Base-by-base conservation (phyloP, 2,797 vertebrate genomes). In the Ciconia nigra region DNA sequence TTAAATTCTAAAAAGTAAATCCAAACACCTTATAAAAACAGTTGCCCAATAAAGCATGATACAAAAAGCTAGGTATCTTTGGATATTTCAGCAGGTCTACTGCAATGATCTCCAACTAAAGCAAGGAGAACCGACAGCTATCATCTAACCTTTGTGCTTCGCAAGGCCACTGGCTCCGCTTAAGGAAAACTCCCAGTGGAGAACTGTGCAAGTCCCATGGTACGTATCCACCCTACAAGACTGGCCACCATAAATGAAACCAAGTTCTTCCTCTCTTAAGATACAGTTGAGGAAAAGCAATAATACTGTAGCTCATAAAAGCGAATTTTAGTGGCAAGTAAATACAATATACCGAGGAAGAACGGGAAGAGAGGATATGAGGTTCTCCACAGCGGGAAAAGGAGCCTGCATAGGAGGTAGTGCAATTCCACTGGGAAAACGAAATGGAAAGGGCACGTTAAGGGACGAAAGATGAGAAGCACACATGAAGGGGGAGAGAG, bases 381-480 rank as follows among this genome's bases (percentile, higher is more conserved):
- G 58, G 62, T 41, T 90, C 54, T 70, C 24, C 1, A 20, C 33
- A 83, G 63, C 5, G 21, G 15, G 35, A 55, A 82, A 90, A 83
- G 44, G 26, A 91, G 33, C n/a, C 54, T 21, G 20, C 37, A 46
- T 0, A 76, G 76, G 42, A 81, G 31, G 49, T 5, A 74, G 72
- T 17, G 54, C 57, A 89, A 21, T 71, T 91, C 87, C 35, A 13
- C 20, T 26, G 70, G 66, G 90, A 87, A 94, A 77, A 63, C 15
- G 15, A 90, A 87, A 76, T 17, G 42, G 81, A 91, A 95, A 88
- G 35, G 49, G 42, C 62, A 66, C 1, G 7, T 58, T 78, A 89
- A 66, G 51, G 58, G 47, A 90, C 89, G 87, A 93, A 95, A 95
- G 47, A 88, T 22, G 62, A 95, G 94, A 95, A 67, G 52, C 19